Conservation (phyloP, 2,888 invertebrate genomes). For the Stenolophus ochropezus region DNA sequence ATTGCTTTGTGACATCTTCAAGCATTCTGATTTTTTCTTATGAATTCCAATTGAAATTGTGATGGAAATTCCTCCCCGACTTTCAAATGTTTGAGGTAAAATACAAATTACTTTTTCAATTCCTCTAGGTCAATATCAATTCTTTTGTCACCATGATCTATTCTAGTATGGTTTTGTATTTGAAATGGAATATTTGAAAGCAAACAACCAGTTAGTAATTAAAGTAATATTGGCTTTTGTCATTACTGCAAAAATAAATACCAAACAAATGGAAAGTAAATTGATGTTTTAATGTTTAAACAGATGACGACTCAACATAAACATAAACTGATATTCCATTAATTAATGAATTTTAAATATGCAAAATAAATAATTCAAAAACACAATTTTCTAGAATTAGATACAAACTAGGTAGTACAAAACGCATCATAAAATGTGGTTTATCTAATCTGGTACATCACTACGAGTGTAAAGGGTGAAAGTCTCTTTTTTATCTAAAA, state of each 20-base stretch:
- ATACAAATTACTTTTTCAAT: background rate
- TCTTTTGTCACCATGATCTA: too few relatives aligned
- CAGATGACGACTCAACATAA: background rate
- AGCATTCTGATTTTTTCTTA: slow-evolving; percentile 31
- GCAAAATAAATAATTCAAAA: too few relatives aligned
- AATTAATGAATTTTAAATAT: background rate
- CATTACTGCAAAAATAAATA: background rate
- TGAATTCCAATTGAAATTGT: slow-evolving; percentile 26
- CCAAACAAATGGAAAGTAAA: background rate
- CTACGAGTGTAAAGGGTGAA: slow-evolving; percentile 13
- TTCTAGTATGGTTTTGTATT: background rate
- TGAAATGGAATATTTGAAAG: background rate
- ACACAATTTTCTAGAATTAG: too few relatives aligned
- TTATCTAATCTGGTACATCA: too few relatives aligned
- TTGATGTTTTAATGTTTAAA: background rate
- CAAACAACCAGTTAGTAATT: background rate
- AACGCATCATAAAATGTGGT: too few relatives aligned
- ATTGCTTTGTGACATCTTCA: slow-evolving; percentile 38
- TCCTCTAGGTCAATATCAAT: background rate
- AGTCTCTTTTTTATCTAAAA: slow-evolving; percentile 35
- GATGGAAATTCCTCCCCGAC: background rate
- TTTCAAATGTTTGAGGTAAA: background rate
- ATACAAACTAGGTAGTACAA: too few relatives aligned
- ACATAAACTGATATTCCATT: background rate
- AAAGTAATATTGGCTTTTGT: background rate